Percentiles rank a stretch among this genome's conserved stretches.
Evolutionary conservation across 37 sponge, comb jelly and placozoan genomes (phyloP).

Genomic region (Dysidea cf. avara): DNA sequence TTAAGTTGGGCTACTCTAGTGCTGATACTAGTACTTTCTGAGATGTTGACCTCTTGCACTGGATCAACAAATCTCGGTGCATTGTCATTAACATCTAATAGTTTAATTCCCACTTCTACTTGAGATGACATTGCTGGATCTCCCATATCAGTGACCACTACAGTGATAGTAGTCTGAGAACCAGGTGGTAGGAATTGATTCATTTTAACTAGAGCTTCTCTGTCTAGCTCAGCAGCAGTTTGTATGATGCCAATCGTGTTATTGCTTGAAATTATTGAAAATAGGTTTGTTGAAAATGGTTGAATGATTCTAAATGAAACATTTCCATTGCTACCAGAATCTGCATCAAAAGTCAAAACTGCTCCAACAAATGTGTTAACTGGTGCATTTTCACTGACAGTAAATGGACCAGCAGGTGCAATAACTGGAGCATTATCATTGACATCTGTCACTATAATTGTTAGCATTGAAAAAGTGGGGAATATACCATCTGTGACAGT

Average conservation of each 20-base stretch:
- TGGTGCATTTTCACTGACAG: too few species aligned
- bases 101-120: background rate
- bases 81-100: constrained; percentile 49
- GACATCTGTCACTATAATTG: constrained; percentile 41
- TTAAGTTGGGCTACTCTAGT: constrained; percentile 9
- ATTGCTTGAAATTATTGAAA: too few species aligned
- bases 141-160: constrained; percentile 25
- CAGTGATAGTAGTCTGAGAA: constrained; percentile 8
- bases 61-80: constrained; percentile 4
- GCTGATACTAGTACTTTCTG: constrained; percentile 38
- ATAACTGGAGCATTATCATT: constrained; percentile 68
- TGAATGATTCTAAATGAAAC: too few species aligned
- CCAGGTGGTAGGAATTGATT: too few species aligned
- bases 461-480: constrained; percentile 39
- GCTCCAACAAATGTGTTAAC: too few species aligned
- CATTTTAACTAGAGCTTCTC: too few species aligned
- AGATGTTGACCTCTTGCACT: background rate
- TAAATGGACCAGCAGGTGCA: background rate
- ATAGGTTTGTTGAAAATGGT: too few species aligned
- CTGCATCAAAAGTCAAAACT: too few species aligned
- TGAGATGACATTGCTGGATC: background rate
- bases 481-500: constrained; percentile 47
- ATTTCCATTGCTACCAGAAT: too few species aligned
- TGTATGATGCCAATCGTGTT: too few species aligned
- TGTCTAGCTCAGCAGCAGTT: too few species aligned